A percentile compares a stretch with the other conserved stretches of the same genome.
phyloP scores from a whole-genome alignment of 2,113 vertebrate species.

The Microcebus griseorufus region DNA sequence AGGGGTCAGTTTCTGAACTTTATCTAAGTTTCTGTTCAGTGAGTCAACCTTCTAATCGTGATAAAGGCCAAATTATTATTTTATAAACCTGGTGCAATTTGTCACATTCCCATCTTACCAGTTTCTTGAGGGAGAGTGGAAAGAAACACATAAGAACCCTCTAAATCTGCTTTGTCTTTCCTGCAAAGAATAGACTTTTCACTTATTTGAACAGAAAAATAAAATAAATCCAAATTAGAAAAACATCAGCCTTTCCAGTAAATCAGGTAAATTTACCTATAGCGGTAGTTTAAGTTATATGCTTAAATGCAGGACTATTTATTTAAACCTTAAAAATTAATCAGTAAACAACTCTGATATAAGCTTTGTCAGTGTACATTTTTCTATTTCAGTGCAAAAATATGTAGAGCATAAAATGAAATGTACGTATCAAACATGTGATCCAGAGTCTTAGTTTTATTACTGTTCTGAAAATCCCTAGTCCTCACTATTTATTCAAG shows the following conservation, averaged over 20 bases:
- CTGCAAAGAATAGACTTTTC: constrained; percentile 22
- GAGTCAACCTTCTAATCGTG: constrained; percentile 43
- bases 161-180: constrained; percentile 29
- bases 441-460: not conserved
- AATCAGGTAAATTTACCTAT: not conserved
- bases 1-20: constrained; percentile 22
- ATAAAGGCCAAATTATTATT: constrained; percentile 30
- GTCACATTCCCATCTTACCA: constrained; percentile 4
- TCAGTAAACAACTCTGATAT: not conserved
- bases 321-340: not conserved
- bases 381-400: constrained; percentile 6
- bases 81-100: not conserved
- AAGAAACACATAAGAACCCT: not conserved
- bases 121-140: not conserved
- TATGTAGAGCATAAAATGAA: not conserved
- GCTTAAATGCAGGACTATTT: not conserved
- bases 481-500: not conserved
- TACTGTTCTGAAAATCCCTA: constrained; percentile 8
- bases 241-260: not conserved
- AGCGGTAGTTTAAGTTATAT: not conserved
- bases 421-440: not conserved
- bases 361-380: not conserved
- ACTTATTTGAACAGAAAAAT: constrained; percentile 19
- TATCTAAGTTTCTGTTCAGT: constrained; percentile 12
- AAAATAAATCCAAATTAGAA: constrained; percentile 23